Base-by-base conservation (phyloP, 2,888 invertebrate genomes). In the Macrophya alboannulata region DNA sequence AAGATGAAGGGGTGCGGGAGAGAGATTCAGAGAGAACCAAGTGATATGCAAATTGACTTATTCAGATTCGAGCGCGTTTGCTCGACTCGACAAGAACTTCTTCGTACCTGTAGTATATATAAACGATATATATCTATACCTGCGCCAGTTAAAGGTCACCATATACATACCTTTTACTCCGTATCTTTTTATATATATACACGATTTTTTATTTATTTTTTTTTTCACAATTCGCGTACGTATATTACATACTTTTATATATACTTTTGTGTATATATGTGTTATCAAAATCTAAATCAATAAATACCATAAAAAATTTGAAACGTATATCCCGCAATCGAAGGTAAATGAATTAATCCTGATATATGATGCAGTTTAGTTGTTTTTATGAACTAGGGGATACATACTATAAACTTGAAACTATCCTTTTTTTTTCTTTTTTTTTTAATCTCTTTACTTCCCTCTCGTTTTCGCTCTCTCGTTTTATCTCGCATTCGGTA, bases 401-500 rank as follows among this genome's bases (percentile, higher is more conserved):
- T 62, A n/a, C 31, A 12, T 62, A n/a, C 31, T 62, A 62, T 62
- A 62, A 25, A 62, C 62, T 62, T 62, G 62, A 40, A 71, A 25
- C 71, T 37, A 48, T 71, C 79, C 40, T 85, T 72, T 85, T 40
- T 51, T 72, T 62, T 83, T 71, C 31, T 40, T 72, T 84, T 86
- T n/a, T n/a, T n/a, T n/a, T n/a, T n/a, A n/a, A 83, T 87, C 85
- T 84, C 68, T 76, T 31, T 31, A 31, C 31, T 31, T 31, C 40
- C 48, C 76, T 83, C 82, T 72, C n/a, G 10, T 48, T 71, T n/a
- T 71, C 31, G 40, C 74, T 86, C 76, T 83, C 82, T 72, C 15
- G 10, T 48, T 71, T 40, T 71, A 37, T 71, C 40, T 76, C 87
- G 86, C 86, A 88, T 83, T 83, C 88, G 87, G 86, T 87, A 88